phyloP scores from a whole-genome alignment of 2,888 invertebrate genomes.

The Syritta pipiens region DNA sequence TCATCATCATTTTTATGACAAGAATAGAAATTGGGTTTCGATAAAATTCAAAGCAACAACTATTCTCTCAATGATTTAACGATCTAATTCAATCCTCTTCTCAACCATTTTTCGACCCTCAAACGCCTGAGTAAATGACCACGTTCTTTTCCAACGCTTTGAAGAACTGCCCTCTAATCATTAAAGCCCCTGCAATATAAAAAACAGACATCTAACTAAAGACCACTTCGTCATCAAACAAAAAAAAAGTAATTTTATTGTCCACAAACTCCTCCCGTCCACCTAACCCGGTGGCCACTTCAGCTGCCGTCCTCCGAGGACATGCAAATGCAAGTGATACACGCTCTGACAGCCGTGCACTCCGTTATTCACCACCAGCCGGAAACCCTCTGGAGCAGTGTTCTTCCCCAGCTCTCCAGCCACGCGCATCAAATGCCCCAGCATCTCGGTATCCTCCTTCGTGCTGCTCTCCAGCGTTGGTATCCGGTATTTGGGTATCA shows the following conservation, averaged over 20 bases:
- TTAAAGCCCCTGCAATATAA: too few species aligned
- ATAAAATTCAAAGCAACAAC: too few species aligned
- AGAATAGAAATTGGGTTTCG: too few species aligned
- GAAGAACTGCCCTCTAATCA: too few species aligned
- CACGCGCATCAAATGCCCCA: conserved; percentile 86
- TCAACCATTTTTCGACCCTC: too few species aligned
- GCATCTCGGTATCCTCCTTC: conserved; percentile 83
- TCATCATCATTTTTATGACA: too few species aligned
- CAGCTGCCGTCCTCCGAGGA: conserved; percentile 87
- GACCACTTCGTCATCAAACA: background rate
- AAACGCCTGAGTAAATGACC: too few species aligned
- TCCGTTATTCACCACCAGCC: conserved; percentile 90
- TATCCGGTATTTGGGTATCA: conserved; percentile 89
- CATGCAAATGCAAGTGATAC: conserved; percentile 90
- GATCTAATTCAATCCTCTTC: too few species aligned
- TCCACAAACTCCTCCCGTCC: too few species aligned
- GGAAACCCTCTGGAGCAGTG: conserved; percentile 84
- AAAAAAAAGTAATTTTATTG: background rate
- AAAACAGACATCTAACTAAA: too few species aligned
- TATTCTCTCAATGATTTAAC: too few species aligned
- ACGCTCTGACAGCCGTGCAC: conserved; percentile 90
- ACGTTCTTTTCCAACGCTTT: too few species aligned
- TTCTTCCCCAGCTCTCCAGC: conserved; percentile 84
- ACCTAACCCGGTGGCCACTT: conserved; percentile 63
- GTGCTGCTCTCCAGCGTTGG: conserved; percentile 83